These are phyloP conservation scores for Amphipyra berbera DNA, from an alignment of 2,888 invertebrate genomes.

Conservation along the genomic window DNA sequence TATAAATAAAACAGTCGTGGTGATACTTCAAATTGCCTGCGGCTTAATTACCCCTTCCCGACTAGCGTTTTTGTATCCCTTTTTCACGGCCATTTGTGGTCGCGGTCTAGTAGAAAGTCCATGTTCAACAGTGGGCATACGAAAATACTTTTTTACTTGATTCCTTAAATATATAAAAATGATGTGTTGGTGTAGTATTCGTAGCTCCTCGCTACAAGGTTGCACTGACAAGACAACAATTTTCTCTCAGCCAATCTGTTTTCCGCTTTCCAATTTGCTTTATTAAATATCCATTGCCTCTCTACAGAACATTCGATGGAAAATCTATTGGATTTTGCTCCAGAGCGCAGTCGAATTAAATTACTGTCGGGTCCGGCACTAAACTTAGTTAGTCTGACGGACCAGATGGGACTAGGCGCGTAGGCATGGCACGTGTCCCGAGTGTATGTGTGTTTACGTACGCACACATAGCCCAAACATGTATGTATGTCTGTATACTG, in stretches of 20 bases:
- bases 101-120: too few relatives aligned
- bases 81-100: too few relatives aligned
- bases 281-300: conserved; percentile 3
- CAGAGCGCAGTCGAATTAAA: conserved; percentile 28
- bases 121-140: too few relatives aligned
- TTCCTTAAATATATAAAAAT: too few relatives aligned
- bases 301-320: conserved; percentile 4
- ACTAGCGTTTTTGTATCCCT: too few relatives aligned
- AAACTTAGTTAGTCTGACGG: conserved; percentile 28
- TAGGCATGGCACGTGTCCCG: conserved; percentile 30
- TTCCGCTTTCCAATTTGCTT: conserved; percentile 2
- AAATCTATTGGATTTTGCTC: conserved; percentile 25
- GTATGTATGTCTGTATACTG: too few relatives aligned
- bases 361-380: conserved; percentile 16
- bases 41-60: too few relatives aligned
- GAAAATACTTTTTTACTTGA: too few relatives aligned
- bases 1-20: too few relatives aligned
- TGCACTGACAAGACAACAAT: background rate
- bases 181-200: too few relatives aligned
- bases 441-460: conserved; percentile 2
- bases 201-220: background rate
- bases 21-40: too few relatives aligned
- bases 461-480: background rate
- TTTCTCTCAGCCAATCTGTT: background rate
- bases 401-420: conserved; percentile 6